phyloP scores from a whole-genome alignment of 2,888 invertebrate genomes.

The Mesorhabditis belari region DNA sequence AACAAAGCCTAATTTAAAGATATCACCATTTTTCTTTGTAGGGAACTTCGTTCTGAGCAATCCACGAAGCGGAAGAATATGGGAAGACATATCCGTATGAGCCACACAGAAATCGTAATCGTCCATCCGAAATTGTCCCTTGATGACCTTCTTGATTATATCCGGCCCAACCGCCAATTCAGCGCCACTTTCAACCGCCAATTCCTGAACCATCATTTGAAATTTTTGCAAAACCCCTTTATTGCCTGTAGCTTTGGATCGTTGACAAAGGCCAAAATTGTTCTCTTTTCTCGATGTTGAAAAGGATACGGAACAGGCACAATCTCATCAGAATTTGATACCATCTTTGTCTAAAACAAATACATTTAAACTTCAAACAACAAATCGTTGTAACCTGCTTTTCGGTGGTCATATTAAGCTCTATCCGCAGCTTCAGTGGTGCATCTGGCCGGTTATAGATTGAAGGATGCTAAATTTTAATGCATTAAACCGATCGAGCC shows the following conservation, averaged over 20 bases:
- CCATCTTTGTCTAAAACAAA: slow-evolving; percentile 42
- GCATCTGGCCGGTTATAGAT: slow-evolving; percentile 74
- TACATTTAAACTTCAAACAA: neutral
- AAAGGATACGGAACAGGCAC: slow-evolving; percentile 49
- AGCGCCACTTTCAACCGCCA: slow-evolving; percentile 46
- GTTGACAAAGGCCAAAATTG: slow-evolving; percentile 48
- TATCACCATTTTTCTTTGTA: slow-evolving; percentile 41
- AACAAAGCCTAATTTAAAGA: neutral
- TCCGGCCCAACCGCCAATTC: slow-evolving; percentile 49
- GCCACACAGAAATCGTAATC: slow-evolving; percentile 52
- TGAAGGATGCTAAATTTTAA: slow-evolving; percentile 68
- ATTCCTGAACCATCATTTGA: slow-evolving; percentile 16
- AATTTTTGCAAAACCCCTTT: no score
- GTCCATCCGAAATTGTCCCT: slow-evolving; percentile 49
- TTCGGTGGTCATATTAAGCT: slow-evolving; percentile 72
- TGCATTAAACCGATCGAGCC: neutral
- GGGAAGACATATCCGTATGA: slow-evolving; percentile 41
- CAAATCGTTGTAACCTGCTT: slow-evolving; percentile 60
- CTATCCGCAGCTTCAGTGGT: slow-evolving; percentile 66
- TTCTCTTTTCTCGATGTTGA: slow-evolving; percentile 48
- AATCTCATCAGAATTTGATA: slow-evolving; percentile 45
- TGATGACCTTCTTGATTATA: slow-evolving; percentile 50
- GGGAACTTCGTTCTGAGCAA: slow-evolving; percentile 48
- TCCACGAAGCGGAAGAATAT: slow-evolving; percentile 46
- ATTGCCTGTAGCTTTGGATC: slow-evolving; percentile 34